phyloP scores from a whole-genome alignment of 2,797 vertebrate species.

The Bothrops alternatus region DNA sequence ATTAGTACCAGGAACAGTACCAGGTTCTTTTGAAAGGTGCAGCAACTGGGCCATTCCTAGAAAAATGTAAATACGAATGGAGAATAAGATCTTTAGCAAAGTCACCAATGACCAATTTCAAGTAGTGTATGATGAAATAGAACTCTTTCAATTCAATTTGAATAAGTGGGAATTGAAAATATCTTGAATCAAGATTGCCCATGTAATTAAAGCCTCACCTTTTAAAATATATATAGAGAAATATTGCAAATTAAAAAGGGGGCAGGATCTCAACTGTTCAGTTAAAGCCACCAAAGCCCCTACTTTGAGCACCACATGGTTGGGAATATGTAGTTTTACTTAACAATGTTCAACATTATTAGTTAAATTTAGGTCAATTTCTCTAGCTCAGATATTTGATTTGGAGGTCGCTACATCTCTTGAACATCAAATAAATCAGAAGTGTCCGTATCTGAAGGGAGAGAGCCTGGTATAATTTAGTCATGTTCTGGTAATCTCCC shows the following conservation, averaged over 20 bases:
- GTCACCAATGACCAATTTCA: neutral
- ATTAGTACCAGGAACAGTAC: neutral
- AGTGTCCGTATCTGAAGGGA: neutral
- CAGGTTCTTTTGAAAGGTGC: neutral
- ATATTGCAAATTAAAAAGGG: neutral
- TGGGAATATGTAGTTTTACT: neutral
- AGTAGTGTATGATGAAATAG: neutral
- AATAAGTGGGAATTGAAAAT: neutral
- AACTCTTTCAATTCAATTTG: neutral
- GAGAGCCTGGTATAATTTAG: neutral
- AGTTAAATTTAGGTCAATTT: neutral
- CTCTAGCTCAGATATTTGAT: neutral
- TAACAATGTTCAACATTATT: neutral
- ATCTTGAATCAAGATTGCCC: neutral
- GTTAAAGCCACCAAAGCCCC: neutral
- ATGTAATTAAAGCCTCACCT: neutral
- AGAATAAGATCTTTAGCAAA: neutral
- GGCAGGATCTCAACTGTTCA: neutral
- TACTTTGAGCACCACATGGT: neutral
- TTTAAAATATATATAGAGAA: neutral
- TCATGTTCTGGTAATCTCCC: neutral
- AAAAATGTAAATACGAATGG: neutral
- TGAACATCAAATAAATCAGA: neutral
- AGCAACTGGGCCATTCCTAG: neutral
- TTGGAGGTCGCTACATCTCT: neutral